These are phyloP conservation scores for Leptobrachium ailaonicum DNA, from an alignment of 2,113 vertebrate genomes.

Conservation along the genomic window DNA sequence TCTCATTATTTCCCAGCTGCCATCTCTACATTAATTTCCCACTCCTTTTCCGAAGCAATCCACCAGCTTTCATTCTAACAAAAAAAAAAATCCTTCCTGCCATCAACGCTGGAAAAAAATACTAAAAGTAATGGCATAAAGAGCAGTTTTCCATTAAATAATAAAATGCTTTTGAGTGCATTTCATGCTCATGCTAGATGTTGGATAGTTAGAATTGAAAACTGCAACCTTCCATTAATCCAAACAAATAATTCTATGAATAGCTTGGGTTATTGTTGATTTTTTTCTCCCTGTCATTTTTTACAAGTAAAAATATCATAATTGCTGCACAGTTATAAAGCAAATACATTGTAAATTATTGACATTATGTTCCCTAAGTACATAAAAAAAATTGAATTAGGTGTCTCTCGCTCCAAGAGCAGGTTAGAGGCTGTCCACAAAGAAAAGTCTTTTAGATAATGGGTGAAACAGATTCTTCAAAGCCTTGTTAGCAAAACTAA, in stretches of 20 bases:
- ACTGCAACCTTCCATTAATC: slow-evolving; percentile 34
- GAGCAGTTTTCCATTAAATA: slow-evolving; percentile 46
- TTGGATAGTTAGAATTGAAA: slow-evolving; percentile 36
- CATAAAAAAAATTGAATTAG: not conserved
- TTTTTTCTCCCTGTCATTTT: not conserved
- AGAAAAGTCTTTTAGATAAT: not conserved
- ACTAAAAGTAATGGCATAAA: slow-evolving; percentile 43
- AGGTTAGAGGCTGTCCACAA: not conserved
- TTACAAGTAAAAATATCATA: slow-evolving; percentile 24
- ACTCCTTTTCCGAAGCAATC: slow-evolving; percentile 40
- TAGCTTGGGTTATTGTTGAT: not conserved
- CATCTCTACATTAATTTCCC: slow-evolving; percentile 45
- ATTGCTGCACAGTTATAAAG: slow-evolving; percentile 14
- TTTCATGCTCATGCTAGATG: slow-evolving; percentile 44
- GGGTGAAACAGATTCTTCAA: too few species aligned
- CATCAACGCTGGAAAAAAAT: slow-evolving; percentile 30
- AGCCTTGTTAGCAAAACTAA: too few species aligned
- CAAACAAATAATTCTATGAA: slow-evolving; percentile 43
- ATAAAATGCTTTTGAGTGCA: slow-evolving; percentile 45
- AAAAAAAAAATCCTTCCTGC: slow-evolving; percentile 41
- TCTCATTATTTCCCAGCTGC: slow-evolving; percentile 51
- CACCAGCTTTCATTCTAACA: slow-evolving; percentile 22
- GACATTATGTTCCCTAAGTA: slow-evolving; percentile 6
- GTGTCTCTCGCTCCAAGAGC: not conserved
- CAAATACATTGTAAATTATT: slow-evolving; percentile 25